Evolutionary conservation across 1,140 invertebrate genomes (phyloP), one percentile per base, ranked within the genome.

Genomic region (Zaprionus lachaisei): DNA sequence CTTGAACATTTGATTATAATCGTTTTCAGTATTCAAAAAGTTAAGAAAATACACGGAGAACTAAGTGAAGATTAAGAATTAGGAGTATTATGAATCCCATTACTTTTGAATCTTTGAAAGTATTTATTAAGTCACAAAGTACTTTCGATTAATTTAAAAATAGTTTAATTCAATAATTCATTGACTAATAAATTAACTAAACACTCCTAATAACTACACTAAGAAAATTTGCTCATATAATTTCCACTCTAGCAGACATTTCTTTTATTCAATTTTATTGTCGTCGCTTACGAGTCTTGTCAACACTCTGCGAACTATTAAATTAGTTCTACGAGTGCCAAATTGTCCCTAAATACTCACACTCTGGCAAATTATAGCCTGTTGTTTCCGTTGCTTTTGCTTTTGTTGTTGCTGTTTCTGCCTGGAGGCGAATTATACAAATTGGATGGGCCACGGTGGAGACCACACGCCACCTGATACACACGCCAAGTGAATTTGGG

Each of bases 391-490:
- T 9, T 31, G 28, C 28, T 31, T 31, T 37, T 65, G 38, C 37
- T 67, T 38, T 37, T 28, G 44, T 60, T 49, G 56, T 31, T 54
- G 61, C 20, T 44, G 28, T 22, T 37, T 7, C 17, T 15, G 71
- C 44, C 71, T 24, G 12, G 38, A 60, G 71, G 61, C 72, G 44
- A 47, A 64, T 65, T 57, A 69, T 34, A 78, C 72, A 79, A 69
- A 75, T 79, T 79, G 73, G 51, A 54, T 58, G 62, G 41, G 57
- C 38, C 24, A 54, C 17, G 28, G 51, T 28, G 37, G 12, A 61
- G 77, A 79, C 77, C 77, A 79, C 77, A 79, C 77, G 72, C 72
- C 66, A 79, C 77, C 72, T 75, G 72, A 79, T 79, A 79, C 86
- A 81, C 82, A 91, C 82, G 86, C 71, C 79, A 90, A 70, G 63